A percentile compares a stretch with the other conserved stretches of the same genome.
phyloP scores from a whole-genome alignment of 2,113 vertebrate genomes.

The Natator depressus region DNA sequence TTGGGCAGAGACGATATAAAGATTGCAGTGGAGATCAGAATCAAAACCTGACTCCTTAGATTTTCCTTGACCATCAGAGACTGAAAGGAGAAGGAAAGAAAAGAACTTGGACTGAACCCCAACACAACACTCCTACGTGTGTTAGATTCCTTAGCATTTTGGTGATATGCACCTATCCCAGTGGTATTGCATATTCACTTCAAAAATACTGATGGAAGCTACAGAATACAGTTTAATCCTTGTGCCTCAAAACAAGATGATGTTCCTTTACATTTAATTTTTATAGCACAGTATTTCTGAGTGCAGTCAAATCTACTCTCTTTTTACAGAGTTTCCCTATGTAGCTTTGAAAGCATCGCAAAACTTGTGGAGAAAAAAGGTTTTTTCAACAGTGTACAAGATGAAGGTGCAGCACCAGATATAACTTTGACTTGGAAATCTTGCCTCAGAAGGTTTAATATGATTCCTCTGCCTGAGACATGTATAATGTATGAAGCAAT shows the following conservation, averaged over 20 bases:
- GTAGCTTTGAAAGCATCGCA: slow-evolving; percentile 7
- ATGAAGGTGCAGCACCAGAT: not conserved
- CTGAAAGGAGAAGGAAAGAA: not conserved
- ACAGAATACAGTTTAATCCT: slow-evolving; percentile 20
- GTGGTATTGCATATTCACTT: not conserved
- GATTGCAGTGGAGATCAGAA: not conserved
- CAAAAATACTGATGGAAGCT: slow-evolving; percentile 10
- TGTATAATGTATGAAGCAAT: slow-evolving; percentile 48
- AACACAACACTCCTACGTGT: not conserved
- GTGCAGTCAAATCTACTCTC: slow-evolving; percentile 9
- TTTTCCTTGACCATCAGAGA: not conserved
- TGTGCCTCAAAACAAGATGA: slow-evolving; percentile 46
- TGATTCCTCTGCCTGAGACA: slow-evolving; percentile 49
- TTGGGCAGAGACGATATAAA: not conserved
- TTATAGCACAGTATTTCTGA: slow-evolving; percentile 21
- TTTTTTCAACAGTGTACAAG: not conserved
- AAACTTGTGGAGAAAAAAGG: slow-evolving; percentile 44
- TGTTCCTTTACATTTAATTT: slow-evolving; percentile 30
- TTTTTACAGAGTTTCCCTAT: slow-evolving; percentile 19
- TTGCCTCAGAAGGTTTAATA: slow-evolving; percentile 49
- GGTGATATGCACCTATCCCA: not conserved
- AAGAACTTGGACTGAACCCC: not conserved
- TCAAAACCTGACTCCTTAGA: not conserved
- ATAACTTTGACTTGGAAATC: slow-evolving; percentile 60
- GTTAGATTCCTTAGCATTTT: not conserved